These are phyloP conservation scores for Exocentrus adspersus DNA, from an alignment of 2,888 invertebrate species.

Conservation along the genomic window DNA sequence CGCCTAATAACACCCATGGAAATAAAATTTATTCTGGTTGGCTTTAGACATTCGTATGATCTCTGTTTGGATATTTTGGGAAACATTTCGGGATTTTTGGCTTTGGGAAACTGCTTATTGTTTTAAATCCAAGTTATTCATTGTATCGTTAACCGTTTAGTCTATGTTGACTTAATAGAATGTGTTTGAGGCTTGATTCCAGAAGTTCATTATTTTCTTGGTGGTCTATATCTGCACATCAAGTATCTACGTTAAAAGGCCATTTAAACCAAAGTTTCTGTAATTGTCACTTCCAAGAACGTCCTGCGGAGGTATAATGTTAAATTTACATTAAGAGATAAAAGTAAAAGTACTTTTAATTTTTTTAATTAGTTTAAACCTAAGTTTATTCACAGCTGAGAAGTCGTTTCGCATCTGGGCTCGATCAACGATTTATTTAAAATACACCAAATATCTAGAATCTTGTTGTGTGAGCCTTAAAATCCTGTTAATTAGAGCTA, in stretches of 20 bases:
- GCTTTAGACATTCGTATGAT: too few relatives aligned
- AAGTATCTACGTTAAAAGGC: constrained; percentile 35
- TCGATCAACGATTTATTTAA: constrained; percentile 39
- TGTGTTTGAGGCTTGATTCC: not conserved
- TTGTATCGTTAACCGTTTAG: too few relatives aligned
- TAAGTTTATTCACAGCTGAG: constrained; percentile 1
- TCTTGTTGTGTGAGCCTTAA: constrained; percentile 39
- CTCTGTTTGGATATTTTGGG: too few relatives aligned
- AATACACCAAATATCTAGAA: constrained; percentile 44
- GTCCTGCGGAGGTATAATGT: constrained; percentile 36
- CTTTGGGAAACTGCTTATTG: too few relatives aligned
- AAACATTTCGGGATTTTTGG: too few relatives aligned
- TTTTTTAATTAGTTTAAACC: constrained; percentile 40
- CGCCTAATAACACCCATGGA: too few relatives aligned
- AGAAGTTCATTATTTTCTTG: constrained; percentile 10
- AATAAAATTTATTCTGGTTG: too few relatives aligned
- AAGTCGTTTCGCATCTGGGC: constrained; percentile 21
- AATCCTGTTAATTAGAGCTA: constrained; percentile 53
- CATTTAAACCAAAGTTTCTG: constrained; percentile 37
- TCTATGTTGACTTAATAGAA: too few relatives aligned
- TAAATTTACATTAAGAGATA: constrained; percentile 44
- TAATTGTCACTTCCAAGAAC: constrained; percentile 45
- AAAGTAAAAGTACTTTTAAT: constrained; percentile 38
- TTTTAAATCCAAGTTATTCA: too few relatives aligned
- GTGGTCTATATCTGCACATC: constrained; percentile 40